Base-by-base conservation (phyloP, 2,888 invertebrate species). In the Calameuta pallipes region DNA sequence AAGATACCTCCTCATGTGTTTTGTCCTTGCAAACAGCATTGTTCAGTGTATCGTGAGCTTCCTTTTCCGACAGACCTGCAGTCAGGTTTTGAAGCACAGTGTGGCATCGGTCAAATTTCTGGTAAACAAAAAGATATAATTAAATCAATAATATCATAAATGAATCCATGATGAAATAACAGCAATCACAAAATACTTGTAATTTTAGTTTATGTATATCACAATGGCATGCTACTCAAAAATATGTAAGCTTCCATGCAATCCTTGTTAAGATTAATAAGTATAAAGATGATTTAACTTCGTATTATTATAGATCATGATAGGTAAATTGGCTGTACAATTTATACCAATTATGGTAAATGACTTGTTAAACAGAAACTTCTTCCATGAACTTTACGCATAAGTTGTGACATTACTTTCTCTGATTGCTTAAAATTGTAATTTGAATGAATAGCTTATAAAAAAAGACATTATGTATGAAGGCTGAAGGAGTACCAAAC, bases 81-180 rank as follows among this genome's bases (percentile, higher is more conserved):
- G 95, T 95, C 86, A 97, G 93, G 86, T 94, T 94, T 92, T 96
- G 96, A 83, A 98, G 94, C 89, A 94, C 94, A 87, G 93, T 93
- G 92, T 96, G 96, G 88, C 96, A 96, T 90, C 96, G 95, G 91
- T 98, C 98, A 90, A 97, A 96, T 94, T 97, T 97, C 98, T 98
- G 94, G 71, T 33, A 71, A 71, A 31, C 13, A 34, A 71, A 92
- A 23, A 56, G 9, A 56, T 9, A 56, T 56, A 56, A 23, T 56
- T 56, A 23, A 23, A 15, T 23, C 0, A 9, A 23, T 6, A 15
- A 0, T 41, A 56, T 23, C 56, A 23, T 9, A 56, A 56, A 56
- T 23, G 9, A 23, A 6, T 56, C 9, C 2, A 9, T 9, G 0
- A 23, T 9, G 23, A 23, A 56, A 23, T 56, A 56, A 56, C 9